Evolutionary conservation across 2,113 vertebrate genomes (phyloP), one percentile per base, ranked within the genome.

Genomic region (Penelope pileata): DNA sequence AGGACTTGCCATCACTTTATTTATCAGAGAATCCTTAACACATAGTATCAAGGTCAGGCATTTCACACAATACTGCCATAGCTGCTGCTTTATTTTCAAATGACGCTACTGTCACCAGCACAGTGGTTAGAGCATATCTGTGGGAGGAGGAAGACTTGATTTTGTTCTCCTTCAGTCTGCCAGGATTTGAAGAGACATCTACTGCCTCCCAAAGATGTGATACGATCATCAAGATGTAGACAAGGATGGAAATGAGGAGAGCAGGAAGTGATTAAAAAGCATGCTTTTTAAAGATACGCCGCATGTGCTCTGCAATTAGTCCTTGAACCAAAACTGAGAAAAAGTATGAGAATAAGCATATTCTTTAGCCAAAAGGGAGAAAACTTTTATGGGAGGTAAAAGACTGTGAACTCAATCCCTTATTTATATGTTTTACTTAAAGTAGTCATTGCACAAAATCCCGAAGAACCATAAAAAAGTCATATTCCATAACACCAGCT

Each of bases 251-350:
- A 27, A 77, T 27, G 8, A 80, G 15, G 22, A 68, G 47, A 90
- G 10, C 9, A 88, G 8, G 13, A 73, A 76, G 6, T 4, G 4
- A 72, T 54, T 73, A 75, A 59, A 75, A 69, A 6, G 3, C 11
- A 60, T 0, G 0, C 1, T 59, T 68, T 59, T 13, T 0, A 23
- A 84, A 68, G 13, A 11, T 68, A 1, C 27, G 10, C 6, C 5
- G 0, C n/a, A n/a, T n/a, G n/a, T n/a, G n/a, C n/a, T n/a, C n/a
- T n/a, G n/a, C n/a, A n/a, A n/a, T n/a, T n/a, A n/a, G n/a, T 66
- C 27, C 17, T 62, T 86, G 34, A 86, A 68, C 2, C 0, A 45
- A 51, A 7, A 24, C 18, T 72, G 22, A 63, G 5, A 16, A 51
- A 70, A 79, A 68, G 17, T 3, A 32, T 5, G 13, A 13, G 16